Base-by-base conservation (phyloP, 2,113 vertebrate genomes). In the Saccopteryx leptura region DNA sequence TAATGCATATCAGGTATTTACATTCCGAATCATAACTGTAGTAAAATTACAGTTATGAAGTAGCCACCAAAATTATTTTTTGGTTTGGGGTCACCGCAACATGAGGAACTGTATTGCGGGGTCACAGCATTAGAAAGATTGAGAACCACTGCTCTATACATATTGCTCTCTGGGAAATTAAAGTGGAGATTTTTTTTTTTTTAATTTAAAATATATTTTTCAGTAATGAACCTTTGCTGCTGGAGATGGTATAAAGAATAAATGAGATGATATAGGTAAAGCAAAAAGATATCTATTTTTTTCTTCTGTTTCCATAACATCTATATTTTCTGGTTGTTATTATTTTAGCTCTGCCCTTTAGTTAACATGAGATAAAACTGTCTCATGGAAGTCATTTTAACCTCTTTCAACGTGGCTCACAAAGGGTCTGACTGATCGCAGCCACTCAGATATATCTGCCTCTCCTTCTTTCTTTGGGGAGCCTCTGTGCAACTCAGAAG, bases 321-420 rank as follows among this genome's bases (percentile, higher is more conserved):
- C 12, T 48, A 0, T 75, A 39, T 94, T 90, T 93, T 28, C 9
- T 91, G 12, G 11, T 80, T 79, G 39, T 88, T 71, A 56, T 91
- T 80, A 74, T 87, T 93, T 97, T 61, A 83, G 33, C 74, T 83
- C 19, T 69, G 52, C 18, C 19, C 19, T 68, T 96, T n/a, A 1
- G 26, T 90, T 79, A 72, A n/a, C n/a, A 28, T 33, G 61, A 80
- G 19, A 90, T 74, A 69, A 88, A 89, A 88, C 39, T 85, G 13
- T 85, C 7, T 14, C 9, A 18, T n/a, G 10, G 81, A 93, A 31
- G 17, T 74, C 23, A 86, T 52, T 80, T 82, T 69, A 33, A 78
- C 14, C 31, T 39, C 84, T 84, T 54, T 31, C 23, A 11, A 63
- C 2, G 31, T 82, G 52, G 14, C 7, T 21, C 33, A 65, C 21